These are phyloP conservation scores for Platycheirus albimanus DNA, from an alignment of 2,888 invertebrate genomes.

Conservation along the genomic window DNA sequence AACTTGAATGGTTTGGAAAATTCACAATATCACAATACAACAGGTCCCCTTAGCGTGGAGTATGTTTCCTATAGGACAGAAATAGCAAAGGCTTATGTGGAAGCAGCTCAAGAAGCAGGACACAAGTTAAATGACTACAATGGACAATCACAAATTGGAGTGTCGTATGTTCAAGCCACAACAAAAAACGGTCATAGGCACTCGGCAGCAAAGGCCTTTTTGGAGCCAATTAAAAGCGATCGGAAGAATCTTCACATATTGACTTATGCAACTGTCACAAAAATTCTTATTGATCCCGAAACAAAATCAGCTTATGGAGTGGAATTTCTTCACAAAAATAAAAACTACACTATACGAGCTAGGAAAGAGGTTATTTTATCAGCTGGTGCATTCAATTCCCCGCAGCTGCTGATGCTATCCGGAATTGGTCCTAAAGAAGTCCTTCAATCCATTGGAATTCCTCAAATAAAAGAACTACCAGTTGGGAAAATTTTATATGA, in stretches of 20 bases:
- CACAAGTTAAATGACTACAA: constrained; percentile 86
- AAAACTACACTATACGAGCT: constrained; percentile 84
- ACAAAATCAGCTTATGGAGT: constrained; percentile 83
- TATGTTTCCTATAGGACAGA: constrained; percentile 84
- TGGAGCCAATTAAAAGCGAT: constrained; percentile 81
- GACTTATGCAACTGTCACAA: constrained; percentile 83
- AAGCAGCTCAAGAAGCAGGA: constrained; percentile 85
- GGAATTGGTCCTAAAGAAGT: constrained; percentile 86
- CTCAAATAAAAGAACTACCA: constrained; percentile 85
- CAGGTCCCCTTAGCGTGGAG: constrained; percentile 84
- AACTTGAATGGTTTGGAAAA: constrained; percentile 82
- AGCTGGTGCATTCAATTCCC: constrained; percentile 94
- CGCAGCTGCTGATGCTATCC: constrained; percentile 94
- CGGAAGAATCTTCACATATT: constrained; percentile 84
- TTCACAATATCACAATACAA: constrained; percentile 83
- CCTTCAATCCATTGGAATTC: constrained; percentile 84
- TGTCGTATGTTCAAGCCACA: constrained; percentile 85
- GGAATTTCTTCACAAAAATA: constrained; percentile 82
- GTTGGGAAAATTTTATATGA: constrained; percentile 88
- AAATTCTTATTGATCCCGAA: constrained; percentile 83
- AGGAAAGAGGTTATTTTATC: constrained; percentile 92
- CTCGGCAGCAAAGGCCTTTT: constrained; percentile 84
- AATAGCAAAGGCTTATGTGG: constrained; percentile 85
- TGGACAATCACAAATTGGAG: constrained; percentile 84
- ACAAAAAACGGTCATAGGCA: constrained; percentile 84